Conservation (phyloP, 2,888 invertebrate genomes). For the Fragum sueziense region DNA sequence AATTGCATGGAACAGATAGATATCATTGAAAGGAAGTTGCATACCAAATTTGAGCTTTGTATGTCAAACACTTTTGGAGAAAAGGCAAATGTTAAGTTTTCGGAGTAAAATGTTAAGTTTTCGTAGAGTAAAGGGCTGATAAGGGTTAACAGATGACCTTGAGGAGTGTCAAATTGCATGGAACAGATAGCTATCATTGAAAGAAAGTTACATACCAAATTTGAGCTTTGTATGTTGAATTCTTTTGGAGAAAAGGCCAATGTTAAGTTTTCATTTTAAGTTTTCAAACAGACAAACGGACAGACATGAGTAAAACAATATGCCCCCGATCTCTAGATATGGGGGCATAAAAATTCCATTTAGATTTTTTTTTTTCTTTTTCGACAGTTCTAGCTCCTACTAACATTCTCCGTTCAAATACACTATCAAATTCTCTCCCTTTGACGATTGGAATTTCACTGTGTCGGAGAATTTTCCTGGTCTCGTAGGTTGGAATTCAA, state of each 20-base stretch:
- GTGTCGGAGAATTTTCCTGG: conserved; percentile 41
- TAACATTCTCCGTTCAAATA: conserved; percentile 45
- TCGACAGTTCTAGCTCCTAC: no score
- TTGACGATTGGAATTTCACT: conserved; percentile 44
- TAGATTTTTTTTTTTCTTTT: neutral
- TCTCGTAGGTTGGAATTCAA: conserved; percentile 64
- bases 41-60: no score
- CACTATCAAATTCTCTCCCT: conserved; percentile 50
- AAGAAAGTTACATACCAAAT: no score
- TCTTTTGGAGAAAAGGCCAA: neutral
- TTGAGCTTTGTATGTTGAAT: neutral
- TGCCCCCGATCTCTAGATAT: neutral
- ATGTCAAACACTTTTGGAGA: no score
- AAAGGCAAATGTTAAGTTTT: no score
- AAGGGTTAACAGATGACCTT: no score
- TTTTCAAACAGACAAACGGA: neutral
- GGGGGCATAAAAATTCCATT: neutral
- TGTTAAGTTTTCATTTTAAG: neutral
- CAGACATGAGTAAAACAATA: neutral
- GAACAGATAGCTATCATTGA: no score
- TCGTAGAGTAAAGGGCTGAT: no score
- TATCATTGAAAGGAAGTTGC: no score
- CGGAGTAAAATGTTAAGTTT: no score
- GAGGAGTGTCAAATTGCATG: no score
- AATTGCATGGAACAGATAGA: no score